Base-by-base conservation (phyloP, 2,797 vertebrate genomes). In the Sebastes nivosus region DNA sequence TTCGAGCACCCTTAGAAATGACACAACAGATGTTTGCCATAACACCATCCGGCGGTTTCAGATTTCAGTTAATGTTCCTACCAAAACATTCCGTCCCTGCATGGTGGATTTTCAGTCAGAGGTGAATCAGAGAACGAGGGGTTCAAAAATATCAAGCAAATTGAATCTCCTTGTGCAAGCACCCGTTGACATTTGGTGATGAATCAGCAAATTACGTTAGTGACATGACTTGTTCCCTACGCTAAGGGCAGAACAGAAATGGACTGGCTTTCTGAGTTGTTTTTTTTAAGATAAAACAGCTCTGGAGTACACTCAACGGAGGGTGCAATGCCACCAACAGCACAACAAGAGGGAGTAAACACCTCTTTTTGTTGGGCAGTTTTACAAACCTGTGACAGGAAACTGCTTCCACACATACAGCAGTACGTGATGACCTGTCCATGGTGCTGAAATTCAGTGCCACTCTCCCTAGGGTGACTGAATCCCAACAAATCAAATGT, bases 1-100 rank as follows among this genome's bases (percentile, higher is more conserved):
- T 75, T 83, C 27, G 27, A 68, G 73, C 81, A 76, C 63, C 63
- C 59, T n/a, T 54, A 72, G 76, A 78, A 77, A 74, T 61, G 57
- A 77, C 83, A 85, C 88, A 84, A 77, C 87, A 87, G 87, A 83
- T 89, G 88, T 87, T 88, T 73, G 74, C 71, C 67, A 84, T 64
- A 59, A 57, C 77, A 87, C 82, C 57, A 59, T 72, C 13, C 14
- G 4, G 50, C 8, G 2, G 29, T 75, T 80, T 83, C 36, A 72
- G 69, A 72, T 38, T 75, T 25, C 67, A 66, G 60, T 50, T 36
- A 63, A 63, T n/a, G 63, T 59, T 67, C 71, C 55, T 8, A 27
- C 63, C 55, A 64, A 20, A 77, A 90, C 42, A 42, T 42, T 84
- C 29, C 58, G 72, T 34, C 12, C 65, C 29, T 13, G 52, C 20